Conservation (phyloP, 2,797 vertebrate species). For the Odontamblyopus lacepedii region DNA sequence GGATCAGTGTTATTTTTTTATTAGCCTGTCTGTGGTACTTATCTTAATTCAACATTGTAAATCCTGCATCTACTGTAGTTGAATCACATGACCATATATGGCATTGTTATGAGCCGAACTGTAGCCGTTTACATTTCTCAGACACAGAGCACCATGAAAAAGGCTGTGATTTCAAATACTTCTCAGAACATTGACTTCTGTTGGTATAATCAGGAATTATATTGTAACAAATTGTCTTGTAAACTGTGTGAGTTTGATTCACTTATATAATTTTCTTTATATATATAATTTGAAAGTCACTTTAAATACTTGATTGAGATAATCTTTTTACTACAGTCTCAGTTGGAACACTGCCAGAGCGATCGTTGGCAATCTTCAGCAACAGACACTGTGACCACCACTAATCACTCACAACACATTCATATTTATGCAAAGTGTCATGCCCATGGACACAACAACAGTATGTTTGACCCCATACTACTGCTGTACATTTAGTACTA, state of each 20-base stretch:
- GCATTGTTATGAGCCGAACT: conserved; percentile 62
- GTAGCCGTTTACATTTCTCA: conserved; percentile 61
- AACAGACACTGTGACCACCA: neutral
- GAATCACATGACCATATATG: conserved; percentile 65
- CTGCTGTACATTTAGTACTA: neutral
- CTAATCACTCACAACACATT: neutral
- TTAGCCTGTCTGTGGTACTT: conserved; percentile 14
- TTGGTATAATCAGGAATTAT: neutral
- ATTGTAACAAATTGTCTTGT: neutral
- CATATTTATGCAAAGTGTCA: neutral
- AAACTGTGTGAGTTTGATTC: too few species aligned
- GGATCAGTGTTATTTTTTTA: neutral
- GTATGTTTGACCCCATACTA: neutral
- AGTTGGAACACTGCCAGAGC: neutral
- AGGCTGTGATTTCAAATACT: conserved; percentile 23
- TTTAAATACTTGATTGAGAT: neutral
- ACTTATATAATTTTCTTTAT: too few species aligned
- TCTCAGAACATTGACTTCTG: neutral
- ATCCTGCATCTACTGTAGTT: conserved; percentile 34
- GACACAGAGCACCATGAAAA: conserved; percentile 47
- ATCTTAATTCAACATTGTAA: conserved; percentile 28
- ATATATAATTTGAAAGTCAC: neutral
- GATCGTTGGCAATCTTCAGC: neutral
- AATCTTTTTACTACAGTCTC: neutral
- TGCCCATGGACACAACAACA: neutral